These are phyloP conservation scores for Stomatorhinus ivindoensis DNA, from an alignment of 2,113 vertebrate species.

Conservation along the genomic window DNA sequence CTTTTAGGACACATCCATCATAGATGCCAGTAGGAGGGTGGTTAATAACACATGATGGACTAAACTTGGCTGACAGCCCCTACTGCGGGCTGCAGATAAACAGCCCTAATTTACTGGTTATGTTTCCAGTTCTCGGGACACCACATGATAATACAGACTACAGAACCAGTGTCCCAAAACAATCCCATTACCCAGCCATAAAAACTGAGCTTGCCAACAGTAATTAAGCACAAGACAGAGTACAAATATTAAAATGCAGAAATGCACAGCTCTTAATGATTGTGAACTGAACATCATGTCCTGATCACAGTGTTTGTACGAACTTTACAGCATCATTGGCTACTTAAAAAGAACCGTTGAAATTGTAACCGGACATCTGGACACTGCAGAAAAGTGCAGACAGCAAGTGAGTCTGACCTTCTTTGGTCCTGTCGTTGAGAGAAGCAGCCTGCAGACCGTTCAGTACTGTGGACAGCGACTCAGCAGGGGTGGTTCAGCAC, in stretches of 20 bases:
- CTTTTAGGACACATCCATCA: background rate
- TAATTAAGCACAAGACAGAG: background rate
- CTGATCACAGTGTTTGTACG: background rate
- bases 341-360: background rate
- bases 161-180: background rate
- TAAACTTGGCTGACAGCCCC: background rate
- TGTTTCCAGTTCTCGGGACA: background rate
- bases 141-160: background rate
- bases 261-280: background rate
- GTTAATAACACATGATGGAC: background rate
- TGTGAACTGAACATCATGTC: background rate
- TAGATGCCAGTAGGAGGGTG: background rate
- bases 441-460: background rate
- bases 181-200: background rate
- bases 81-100: background rate
- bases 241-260: background rate
- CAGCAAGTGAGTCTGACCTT: background rate
- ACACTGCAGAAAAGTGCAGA: background rate
- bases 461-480: background rate
- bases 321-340: background rate
- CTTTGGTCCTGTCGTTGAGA: background rate
- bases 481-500: background rate
- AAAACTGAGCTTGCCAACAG: background rate
- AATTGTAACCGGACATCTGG: background rate
- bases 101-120: background rate